Evolutionary conservation across 2,797 vertebrate genomes (phyloP).

Genomic region (Mormyrops attenuatus): DNA sequence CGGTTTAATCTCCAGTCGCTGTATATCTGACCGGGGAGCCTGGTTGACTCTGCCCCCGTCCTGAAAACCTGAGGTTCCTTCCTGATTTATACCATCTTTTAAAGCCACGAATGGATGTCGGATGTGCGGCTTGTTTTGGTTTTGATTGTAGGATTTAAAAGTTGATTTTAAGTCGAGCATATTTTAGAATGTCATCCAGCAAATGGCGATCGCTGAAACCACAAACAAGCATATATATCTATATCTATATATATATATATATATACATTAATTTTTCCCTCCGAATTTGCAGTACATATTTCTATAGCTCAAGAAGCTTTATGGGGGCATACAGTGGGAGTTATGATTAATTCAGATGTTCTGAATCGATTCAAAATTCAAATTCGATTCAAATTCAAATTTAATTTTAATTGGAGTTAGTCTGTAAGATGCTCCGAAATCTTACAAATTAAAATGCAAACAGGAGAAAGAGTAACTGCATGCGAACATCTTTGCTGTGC

Average conservation of each 20-base stretch:
- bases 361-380: neutral
- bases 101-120: neutral
- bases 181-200: neutral
- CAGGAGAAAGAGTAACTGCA: neutral
- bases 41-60: neutral
- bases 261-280: neutral
- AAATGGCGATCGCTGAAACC: neutral
- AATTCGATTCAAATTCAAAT: conserved; percentile 5
- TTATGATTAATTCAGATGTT: conserved; percentile 13
- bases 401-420: neutral
- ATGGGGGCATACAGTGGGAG: neutral
- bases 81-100: neutral
- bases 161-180: neutral
- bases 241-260: neutral
- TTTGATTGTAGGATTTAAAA: neutral
- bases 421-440: neutral
- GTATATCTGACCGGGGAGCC: neutral
- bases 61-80: neutral
- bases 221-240: neutral
- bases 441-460: neutral
- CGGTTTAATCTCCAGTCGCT: neutral
- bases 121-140: neutral
- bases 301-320: neutral
- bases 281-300: neutral
- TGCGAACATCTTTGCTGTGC: neutral